Base-by-base conservation (phyloP, 2,797 vertebrate genomes). In the Salmo trutta region DNA sequence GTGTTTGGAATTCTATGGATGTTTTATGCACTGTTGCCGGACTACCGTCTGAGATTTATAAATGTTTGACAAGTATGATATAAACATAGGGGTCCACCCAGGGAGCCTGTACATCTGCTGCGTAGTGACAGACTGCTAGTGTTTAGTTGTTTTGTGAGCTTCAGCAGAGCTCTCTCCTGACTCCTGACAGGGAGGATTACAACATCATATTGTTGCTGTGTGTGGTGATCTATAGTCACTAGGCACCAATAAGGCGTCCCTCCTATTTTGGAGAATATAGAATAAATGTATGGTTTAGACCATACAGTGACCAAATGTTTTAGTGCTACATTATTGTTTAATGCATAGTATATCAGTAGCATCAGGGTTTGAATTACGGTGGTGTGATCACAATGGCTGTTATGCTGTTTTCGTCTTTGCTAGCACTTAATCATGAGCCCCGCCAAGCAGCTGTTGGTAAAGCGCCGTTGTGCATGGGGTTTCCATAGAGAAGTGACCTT, bases 1-100 rank as follows among this genome's bases (percentile, higher is more conserved):
- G 91, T 95, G 90, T 95, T 96, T 95, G 88, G 93, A 94, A 92
- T 93, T 92, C 89, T 93, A 87, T 86, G 87, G 91, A 92, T 95
- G 91, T 94, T 95, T 95, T 93, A 95, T 88, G 92, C 90, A 90
- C 89, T 85, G 91, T 93, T 93, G 85, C 91, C 85, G 89, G 86
- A 93, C 89, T 94, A 91, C 91, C 88, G 88, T 94, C 89, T 90
- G 89, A 90, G 83, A 90, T 92, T 94, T 95, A 94, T 94, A 94
- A 95, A 93, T 90, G 88, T 93, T 95, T 93, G 92, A 94, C 91
- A 95, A 93, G 88, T 82, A 87, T 89, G 90, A 93, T 94, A 90
- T 95, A 94, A 95, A 95, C 87, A 84, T 75, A 81, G 79, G 79
- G 86, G 84, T 93, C 86, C 90, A 87, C 84, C 82, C 87, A 87